Evolutionary conservation across 2,113 vertebrate species (phyloP).

Genomic region (Malurus melanocephalus): DNA sequence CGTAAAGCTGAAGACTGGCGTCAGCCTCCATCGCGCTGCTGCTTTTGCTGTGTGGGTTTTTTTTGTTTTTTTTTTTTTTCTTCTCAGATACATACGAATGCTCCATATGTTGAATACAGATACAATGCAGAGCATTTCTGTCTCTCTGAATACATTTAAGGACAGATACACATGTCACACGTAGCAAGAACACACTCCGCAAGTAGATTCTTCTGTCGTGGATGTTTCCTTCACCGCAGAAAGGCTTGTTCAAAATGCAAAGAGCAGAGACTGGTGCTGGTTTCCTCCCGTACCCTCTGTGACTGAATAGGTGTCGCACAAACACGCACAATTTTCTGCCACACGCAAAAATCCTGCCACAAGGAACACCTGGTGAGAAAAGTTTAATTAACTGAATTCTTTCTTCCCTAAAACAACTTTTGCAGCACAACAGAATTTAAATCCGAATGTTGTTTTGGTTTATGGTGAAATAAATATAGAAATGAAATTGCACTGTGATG

Average conservation of each 20-base stretch:
- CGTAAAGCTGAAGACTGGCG: not conserved
- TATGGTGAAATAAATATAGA: not conserved
- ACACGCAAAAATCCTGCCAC: not conserved
- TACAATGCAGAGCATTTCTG: not conserved
- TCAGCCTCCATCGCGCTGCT: not conserved
- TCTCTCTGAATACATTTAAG: not conserved
- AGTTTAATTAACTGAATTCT: not conserved
- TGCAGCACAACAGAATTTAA: not conserved
- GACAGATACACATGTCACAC: not conserved
- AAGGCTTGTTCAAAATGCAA: not conserved
- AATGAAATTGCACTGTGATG: accelerated
- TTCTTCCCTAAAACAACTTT: not conserved
- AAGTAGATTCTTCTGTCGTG: not conserved
- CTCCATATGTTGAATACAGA: slow-evolving; percentile 18
- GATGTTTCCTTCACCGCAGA: not conserved
- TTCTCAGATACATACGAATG: not conserved
- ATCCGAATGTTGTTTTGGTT: not conserved
- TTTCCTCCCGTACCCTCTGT: not conserved
- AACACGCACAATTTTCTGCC: not conserved
- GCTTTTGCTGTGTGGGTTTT: not conserved
- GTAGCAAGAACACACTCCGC: not conserved
- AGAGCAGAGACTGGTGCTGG: not conserved
- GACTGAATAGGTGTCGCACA: not conserved
- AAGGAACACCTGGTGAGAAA: not conserved
- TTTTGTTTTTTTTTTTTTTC: not conserved